phyloP scores from a whole-genome alignment of 2,888 invertebrate genomes.

The Sarcophaga variegata region DNA sequence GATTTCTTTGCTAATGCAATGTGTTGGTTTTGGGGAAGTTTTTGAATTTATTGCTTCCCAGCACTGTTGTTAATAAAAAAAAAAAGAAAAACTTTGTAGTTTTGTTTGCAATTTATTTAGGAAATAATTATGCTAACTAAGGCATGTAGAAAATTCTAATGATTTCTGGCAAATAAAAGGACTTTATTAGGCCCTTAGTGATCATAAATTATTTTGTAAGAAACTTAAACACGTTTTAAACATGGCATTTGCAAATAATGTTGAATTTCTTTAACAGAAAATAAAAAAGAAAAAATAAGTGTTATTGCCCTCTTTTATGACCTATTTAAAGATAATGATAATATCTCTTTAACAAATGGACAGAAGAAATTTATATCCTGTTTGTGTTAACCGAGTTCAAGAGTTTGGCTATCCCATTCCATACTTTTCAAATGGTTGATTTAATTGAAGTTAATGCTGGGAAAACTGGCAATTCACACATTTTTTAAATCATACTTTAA shows the following conservation, averaged over 20 bases:
- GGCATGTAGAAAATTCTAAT: conserved; percentile 56
- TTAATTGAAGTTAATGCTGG: no score
- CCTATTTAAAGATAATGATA: conserved; percentile 7
- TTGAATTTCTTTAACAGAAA: background rate
- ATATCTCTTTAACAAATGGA: background rate
- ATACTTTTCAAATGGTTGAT: no score
- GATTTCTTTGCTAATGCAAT: background rate
- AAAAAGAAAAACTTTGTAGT: background rate
- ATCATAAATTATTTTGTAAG: conserved; percentile 22
- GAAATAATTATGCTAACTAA: conserved; percentile 50
- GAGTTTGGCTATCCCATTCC: no score
- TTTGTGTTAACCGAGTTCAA: background rate
- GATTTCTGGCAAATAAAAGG: conserved; percentile 28
- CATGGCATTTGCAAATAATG: background rate
- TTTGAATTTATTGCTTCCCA: conserved; percentile 19
- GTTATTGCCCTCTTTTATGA: conserved; percentile 31
- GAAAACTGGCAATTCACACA: no score
- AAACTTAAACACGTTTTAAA: conserved; percentile 4
- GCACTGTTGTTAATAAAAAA: background rate
- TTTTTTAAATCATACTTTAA: no score
- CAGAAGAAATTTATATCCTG: background rate
- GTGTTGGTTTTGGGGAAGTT: background rate
- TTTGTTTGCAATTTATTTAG: conserved; percentile 16
- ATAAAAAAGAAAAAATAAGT: background rate
- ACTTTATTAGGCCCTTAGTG: conserved; percentile 46